Evolutionary conservation across 2,113 vertebrate genomes (phyloP).

Genomic region (Miniopterus natalensis): DNA sequence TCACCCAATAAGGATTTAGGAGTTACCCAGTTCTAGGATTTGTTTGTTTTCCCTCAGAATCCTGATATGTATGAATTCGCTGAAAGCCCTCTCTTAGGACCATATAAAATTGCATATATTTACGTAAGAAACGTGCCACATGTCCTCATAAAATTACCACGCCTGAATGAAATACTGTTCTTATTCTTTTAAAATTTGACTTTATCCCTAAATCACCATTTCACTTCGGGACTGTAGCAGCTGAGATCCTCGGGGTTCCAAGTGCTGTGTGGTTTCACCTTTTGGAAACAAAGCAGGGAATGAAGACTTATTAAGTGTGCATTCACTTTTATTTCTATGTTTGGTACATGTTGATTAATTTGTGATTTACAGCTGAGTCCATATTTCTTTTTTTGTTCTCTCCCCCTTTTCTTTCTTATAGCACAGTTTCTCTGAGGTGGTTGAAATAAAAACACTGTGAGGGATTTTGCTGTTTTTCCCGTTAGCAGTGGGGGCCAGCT

Average conservation of each 20-base stretch:
- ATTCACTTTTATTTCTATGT: not conserved
- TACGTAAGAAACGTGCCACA: not conserved
- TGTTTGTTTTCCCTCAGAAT: not conserved
- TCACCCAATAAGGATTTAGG: not conserved
- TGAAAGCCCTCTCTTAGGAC: not conserved
- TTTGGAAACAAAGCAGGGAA: not conserved
- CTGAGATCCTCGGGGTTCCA: not conserved
- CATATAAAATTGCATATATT: constrained; percentile 2
- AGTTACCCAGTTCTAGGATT: not conserved
- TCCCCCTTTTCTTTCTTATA: no score
- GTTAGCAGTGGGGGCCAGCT: not conserved
- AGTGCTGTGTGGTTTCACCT: not conserved
- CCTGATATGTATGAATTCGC: not conserved
- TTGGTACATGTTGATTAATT: not conserved
- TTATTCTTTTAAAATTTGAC: constrained; percentile 44
- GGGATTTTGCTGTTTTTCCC: not conserved
- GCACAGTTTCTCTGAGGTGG: not conserved
- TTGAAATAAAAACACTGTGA: not conserved
- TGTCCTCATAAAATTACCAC: constrained; percentile 58
- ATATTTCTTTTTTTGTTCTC: not conserved
- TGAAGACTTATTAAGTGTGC: not conserved
- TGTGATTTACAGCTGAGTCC: constrained; percentile 24
- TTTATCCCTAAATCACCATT: not conserved
- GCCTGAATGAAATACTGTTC: not conserved
- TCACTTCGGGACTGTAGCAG: not conserved